Base-by-base conservation (phyloP, 1,140 invertebrate genomes). In the Littorina saxatilis region DNA sequence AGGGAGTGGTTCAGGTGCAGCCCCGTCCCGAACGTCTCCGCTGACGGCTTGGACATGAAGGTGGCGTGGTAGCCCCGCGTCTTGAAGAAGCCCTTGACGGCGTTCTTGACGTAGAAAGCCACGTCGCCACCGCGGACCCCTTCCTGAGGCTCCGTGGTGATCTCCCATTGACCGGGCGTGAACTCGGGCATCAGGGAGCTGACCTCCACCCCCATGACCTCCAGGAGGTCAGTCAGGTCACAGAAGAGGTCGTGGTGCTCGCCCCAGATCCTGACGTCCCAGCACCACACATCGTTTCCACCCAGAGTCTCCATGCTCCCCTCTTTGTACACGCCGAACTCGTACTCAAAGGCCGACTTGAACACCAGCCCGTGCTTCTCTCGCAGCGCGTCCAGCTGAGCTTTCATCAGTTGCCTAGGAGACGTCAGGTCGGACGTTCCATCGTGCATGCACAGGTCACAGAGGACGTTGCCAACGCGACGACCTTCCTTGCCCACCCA, bases 1-100 rank as follows among this genome's bases (percentile, higher is more conserved):
- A 86, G 79, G 27, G 85, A 86, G 55, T 83, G 78, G 78, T 86
- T 86, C 23, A 82, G 77, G 47, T 86, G 85, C 37, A 83, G 68
- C 17, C 81, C 85, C 29, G 80, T 85, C 20, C 55, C 52, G 13
- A 70, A 37, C 37, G 47, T 27, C 3, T 79, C 39, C 32, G n/a
- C 29, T 2, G 39, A 55, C 0, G 81, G 77, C 47, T 72, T 68
- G n/a, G 86, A 52, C 86, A 87, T 87, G 82, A 86, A 87, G 35
- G 85, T 85, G 23, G 84, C 80, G 27, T 20, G 17, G 40, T 79
- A 61, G 29, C 81, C 52, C 9, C 73, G 43, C 0, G 43, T 35
- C 40, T 50, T 3, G 5, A 82, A 73, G 43, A 52, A 39, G 32
- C 29, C 47, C 68, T 58, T 79, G 2, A 82, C 39, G 0, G 43